Evolutionary conservation across 2,113 vertebrate species (phyloP).

Genomic region (Helogale parvula): DNA sequence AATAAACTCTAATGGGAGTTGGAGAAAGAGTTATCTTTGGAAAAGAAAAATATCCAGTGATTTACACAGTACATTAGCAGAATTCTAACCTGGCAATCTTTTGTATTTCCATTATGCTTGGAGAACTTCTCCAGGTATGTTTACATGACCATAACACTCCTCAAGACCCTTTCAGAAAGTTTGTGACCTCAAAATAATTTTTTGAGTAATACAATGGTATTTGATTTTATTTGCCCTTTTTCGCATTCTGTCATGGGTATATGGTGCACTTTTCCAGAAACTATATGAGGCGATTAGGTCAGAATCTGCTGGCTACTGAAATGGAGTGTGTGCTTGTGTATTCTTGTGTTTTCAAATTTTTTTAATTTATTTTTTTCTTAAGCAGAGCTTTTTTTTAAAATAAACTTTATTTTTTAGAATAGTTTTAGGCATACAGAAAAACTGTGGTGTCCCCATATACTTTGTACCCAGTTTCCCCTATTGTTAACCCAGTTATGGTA

Average conservation of each 20-base stretch:
- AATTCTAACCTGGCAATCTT: not conserved
- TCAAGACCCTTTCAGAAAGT: not conserved
- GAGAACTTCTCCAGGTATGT: not conserved
- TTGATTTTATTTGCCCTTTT: not conserved
- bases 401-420: slow-evolving; percentile 29
- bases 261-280: not conserved
- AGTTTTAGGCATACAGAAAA: slow-evolving; percentile 10
- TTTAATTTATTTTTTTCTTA: not conserved
- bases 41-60: slow-evolving; percentile 12
- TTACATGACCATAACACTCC: not conserved
- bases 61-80: not conserved
- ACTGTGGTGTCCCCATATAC: not conserved
- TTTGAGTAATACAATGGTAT: not conserved
- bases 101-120: not conserved
- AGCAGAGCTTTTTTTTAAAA: not conserved
- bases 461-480: not conserved
- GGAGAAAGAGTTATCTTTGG: not conserved
- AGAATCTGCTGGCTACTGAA: not conserved
- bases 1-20: not conserved
- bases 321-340: not conserved
- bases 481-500: not conserved
- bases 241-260: not conserved
- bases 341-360: slow-evolving; percentile 10
- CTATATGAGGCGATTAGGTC: not conserved
- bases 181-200: not conserved